Conservation (phyloP, 1,140 invertebrate species). For the Ylistrum balloti region DNA sequence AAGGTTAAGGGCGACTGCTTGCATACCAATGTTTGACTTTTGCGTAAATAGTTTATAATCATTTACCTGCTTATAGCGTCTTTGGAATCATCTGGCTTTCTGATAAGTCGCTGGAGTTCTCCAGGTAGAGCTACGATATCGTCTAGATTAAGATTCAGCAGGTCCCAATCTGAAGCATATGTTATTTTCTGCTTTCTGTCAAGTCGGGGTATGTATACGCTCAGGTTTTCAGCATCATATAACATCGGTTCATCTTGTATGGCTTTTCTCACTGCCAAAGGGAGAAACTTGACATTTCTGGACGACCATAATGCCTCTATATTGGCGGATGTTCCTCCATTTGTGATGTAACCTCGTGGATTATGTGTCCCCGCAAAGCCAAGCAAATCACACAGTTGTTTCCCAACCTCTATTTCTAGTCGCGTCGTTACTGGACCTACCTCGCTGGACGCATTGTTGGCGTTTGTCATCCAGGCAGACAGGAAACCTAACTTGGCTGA, state of each 20-base stretch:
- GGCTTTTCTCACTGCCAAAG: neutral
- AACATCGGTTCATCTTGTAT: neutral
- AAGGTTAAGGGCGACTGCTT: too few relatives aligned
- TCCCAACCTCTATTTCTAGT: slow-evolving; percentile 34
- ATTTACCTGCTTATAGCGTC: too few relatives aligned
- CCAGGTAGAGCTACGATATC: slow-evolving; percentile 8
- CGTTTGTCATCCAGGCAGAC: neutral
- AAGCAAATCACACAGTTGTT: slow-evolving; percentile 47
- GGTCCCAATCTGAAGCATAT: neutral
- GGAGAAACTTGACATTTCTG: slow-evolving; percentile 20
- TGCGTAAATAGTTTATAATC: too few relatives aligned
- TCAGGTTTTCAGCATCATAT: neutral
- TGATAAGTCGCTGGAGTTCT: too few relatives aligned
- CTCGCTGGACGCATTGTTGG: neutral
- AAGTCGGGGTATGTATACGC: neutral
- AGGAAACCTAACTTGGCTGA: neutral
- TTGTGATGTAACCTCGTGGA: slow-evolving; percentile 36
- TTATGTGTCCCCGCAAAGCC: neutral
- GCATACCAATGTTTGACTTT: too few relatives aligned
- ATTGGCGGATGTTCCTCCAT: neutral
- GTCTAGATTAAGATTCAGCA: slow-evolving; percentile 44
- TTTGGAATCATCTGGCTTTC: too few relatives aligned
- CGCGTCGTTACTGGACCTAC: neutral
- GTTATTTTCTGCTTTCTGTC: neutral
- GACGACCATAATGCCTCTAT: slow-evolving; percentile 42